Evolutionary conservation across 2,113 vertebrate genomes (phyloP), one percentile per base, ranked within the genome.

Genomic region (Cervus canadensis): DNA sequence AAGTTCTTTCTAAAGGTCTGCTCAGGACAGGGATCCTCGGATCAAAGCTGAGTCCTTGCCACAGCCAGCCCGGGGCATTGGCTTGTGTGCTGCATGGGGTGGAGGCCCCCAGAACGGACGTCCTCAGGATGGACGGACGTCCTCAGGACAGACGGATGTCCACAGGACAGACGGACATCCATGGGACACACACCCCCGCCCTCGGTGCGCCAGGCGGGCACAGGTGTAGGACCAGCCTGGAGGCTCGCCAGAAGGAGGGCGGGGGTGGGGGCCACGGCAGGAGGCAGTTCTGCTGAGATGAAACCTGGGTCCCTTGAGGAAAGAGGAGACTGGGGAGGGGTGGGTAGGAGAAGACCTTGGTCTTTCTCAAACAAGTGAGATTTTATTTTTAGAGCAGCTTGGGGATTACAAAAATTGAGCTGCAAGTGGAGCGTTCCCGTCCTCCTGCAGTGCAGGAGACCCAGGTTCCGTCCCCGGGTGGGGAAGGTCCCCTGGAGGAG

Each of bases 211-310:
- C 48, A 50, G 48, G 48, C 3, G 13, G 48, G 48, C 13, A 13
- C 48, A 50, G 48, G 48, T 13, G 48, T 50, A 50, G 12, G 48
- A 50, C 48, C 48, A 48, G 48, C 48, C 48, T 3, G 48, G 30
- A 82, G 48, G 45, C 45, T 50, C 4, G 0, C 26, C 0, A 5
- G 8, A 11, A 6, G 28, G 28, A 19, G 76, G 76, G 45, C 0
- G 5, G 15, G 28, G 76, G 26, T 17, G 9, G 28, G 43, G 43
- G 28, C 76, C 1, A 28, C 0, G 28, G 76, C 79, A 52, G 79
- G 17, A n/a, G 48, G 79, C 30, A 2, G 0, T 7, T n/a, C 30
- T 52, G 48, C 79, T 52, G 79, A 81, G 79, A 23, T 21, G 48
- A 23, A 23, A 7, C 30, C 79, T 12, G 43, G 11, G 79, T 21